Evolutionary conservation across 2,888 invertebrate species (phyloP).

Genomic region (Lithophane semibrunnea): DNA sequence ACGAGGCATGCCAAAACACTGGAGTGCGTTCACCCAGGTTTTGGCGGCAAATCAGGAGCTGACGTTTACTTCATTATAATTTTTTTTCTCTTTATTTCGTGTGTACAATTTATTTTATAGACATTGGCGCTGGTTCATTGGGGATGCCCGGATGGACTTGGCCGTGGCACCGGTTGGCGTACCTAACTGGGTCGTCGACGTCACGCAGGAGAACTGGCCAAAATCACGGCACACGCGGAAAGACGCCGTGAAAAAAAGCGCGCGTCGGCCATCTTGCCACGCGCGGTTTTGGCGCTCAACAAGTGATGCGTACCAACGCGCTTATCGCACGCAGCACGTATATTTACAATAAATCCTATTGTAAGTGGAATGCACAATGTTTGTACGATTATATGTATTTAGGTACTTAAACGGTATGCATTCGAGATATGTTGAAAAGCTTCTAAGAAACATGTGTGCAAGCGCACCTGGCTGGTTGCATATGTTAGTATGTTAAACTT

Average conservation of each 20-base stretch:
- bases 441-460: constrained; percentile 71
- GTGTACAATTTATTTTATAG: constrained; percentile 90
- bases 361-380: constrained; percentile 86
- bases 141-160: constrained; percentile 89
- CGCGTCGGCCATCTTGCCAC: constrained; percentile 84
- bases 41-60: constrained; percentile 87
- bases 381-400: constrained; percentile 83
- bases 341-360: constrained; percentile 88
- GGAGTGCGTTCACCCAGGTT: constrained; percentile 89
- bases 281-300: constrained; percentile 79
- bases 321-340: constrained; percentile 85
- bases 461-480: constrained; percentile 68
- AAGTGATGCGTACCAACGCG: constrained; percentile 72
- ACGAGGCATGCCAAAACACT: constrained; percentile 87
- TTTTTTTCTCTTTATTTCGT: constrained; percentile 85
- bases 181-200: constrained; percentile 89
- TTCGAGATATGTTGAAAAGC: constrained; percentile 79
- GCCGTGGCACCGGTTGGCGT: constrained; percentile 89
- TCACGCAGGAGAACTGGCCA: constrained; percentile 88
- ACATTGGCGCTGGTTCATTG: constrained; percentile 90
- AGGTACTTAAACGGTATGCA: constrained; percentile 84
- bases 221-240: constrained; percentile 88
- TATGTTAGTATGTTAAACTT: constrained; percentile 66
- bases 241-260: constrained; percentile 83
- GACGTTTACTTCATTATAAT: constrained; percentile 88